phyloP scores from a whole-genome alignment of 2,113 vertebrate genomes.

The Beaufortia kweichowensis region DNA sequence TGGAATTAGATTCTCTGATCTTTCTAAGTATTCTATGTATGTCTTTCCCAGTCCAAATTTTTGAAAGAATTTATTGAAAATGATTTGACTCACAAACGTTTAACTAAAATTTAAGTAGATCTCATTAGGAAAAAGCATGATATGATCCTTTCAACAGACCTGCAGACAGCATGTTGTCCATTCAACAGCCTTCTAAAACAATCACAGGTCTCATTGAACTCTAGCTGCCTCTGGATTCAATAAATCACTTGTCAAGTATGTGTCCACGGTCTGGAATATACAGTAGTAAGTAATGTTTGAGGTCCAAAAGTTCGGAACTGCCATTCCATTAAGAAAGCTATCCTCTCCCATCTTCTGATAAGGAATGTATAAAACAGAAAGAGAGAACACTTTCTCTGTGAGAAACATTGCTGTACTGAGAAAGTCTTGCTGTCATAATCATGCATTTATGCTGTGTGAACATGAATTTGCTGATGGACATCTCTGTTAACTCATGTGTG shows the following conservation, averaged over 20 bases:
- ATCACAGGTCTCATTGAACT: too few species aligned
- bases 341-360: neutral
- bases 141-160: slow-evolving; percentile 16
- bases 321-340: neutral
- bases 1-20: too few species aligned
- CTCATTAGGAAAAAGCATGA: neutral
- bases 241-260: neutral
- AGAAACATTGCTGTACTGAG: neutral
- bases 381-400: neutral
- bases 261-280: neutral
- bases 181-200: neutral
- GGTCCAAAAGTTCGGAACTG: neutral
- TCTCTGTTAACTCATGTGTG: neutral
- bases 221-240: neutral
- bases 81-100: too few species aligned
- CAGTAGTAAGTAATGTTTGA: neutral
- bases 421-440: neutral
- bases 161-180: neutral
- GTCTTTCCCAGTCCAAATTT: too few species aligned
- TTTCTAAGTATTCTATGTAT: too few species aligned
- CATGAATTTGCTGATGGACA: neutral
- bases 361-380: neutral
- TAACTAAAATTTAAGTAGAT: too few species aligned
- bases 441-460: neutral
- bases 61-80: too few species aligned